phyloP scores from a whole-genome alignment of 2,797 vertebrate species.

The Orestias chungarensis region DNA sequence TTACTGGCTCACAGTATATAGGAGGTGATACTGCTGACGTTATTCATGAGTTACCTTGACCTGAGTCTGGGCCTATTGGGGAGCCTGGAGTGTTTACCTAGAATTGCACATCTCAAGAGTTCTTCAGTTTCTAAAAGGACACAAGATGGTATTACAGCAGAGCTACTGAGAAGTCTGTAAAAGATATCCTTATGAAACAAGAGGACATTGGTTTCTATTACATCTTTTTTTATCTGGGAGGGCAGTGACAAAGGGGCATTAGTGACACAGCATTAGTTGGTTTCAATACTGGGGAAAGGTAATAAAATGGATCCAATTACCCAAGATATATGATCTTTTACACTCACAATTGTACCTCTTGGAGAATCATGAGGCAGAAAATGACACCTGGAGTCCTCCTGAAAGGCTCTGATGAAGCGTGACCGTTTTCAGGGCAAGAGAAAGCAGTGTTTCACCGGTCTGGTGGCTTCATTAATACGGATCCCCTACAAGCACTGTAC shows the following conservation, averaged over 20 bases:
- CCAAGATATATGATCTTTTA: constrained; percentile 8
- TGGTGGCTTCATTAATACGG: constrained; percentile 34
- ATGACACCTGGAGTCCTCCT: constrained; percentile 32
- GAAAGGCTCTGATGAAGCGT: constrained; percentile 53
- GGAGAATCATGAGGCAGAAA: constrained; percentile 36
- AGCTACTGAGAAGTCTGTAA: constrained; percentile 52
- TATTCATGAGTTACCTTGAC: constrained; percentile 40
- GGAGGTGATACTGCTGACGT: constrained; percentile 6
- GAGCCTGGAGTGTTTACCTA: constrained; percentile 12
- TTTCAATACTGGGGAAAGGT: constrained; percentile 23
- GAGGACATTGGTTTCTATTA: constrained; percentile 66
- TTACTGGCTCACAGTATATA: constrained; percentile 19
- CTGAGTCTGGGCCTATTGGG: constrained; percentile 35
- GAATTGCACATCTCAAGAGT: constrained; percentile 30
- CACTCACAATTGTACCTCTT: constrained; percentile 7
- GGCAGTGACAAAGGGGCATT: constrained; percentile 37
- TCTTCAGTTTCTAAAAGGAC: constrained; percentile 62
- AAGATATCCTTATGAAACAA: constrained; percentile 65
- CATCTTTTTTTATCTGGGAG: constrained; percentile 43
- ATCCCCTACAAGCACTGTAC: constrained; percentile 1
- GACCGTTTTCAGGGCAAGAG: constrained; percentile 41
- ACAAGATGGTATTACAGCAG: constrained; percentile 56
- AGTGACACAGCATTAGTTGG: constrained; percentile 29
- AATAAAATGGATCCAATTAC: constrained; percentile 36
- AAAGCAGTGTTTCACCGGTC: constrained; percentile 46